Base-by-base conservation (phyloP, 2,113 vertebrate genomes). In the Pelvicachromis taeniatus region DNA sequence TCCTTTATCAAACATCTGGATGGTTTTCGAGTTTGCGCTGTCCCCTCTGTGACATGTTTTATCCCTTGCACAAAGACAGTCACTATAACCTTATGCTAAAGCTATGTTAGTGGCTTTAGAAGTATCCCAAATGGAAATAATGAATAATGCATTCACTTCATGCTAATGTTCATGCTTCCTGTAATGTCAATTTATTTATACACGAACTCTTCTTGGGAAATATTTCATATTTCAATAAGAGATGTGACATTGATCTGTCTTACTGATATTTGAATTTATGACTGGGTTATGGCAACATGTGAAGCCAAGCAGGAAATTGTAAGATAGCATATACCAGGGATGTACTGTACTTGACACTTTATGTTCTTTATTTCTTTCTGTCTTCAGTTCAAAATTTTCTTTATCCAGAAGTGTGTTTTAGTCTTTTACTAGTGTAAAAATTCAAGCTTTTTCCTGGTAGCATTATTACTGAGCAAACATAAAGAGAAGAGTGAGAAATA, bases 1-100 rank as follows among this genome's bases (percentile, higher is more conserved):
- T 91, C 26, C 19, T 26, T 83, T 85, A 61, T 53, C 73, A 89
- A 89, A 87, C 75, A 85, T 88, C 53, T 77, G 80, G 6, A 75
- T 77, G 68, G 33, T 80, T 87, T 8, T 31, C n/a, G 45, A 75
- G 50, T 89, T 58, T 53, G 17, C 21, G 23, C 9, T 84, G 59
- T 85, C 75, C 78, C 29, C 23, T 68, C n/a, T 55, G 21, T 82
- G 80, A 88, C 54, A 87, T 40, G 35, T 61, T 61, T 17, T 42
- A 73, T 77, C 65, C 77, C 9, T 53, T 9, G 38, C 31, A 55
- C 29, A 59, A 56, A 83, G 73, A 89, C 73, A 88, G 75, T 5
- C 75, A 35, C 35, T 78, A 50, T 89, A 45, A 40, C 61, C 52
- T 84, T 58, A 54, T 21, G 53, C 83, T 90, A 52, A 84, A 81